Percentiles rank a stretch among this genome's conserved stretches.
Conservation (phyloP, 2,113 vertebrate genomes). For the Lepidothrix coronata region DNA sequence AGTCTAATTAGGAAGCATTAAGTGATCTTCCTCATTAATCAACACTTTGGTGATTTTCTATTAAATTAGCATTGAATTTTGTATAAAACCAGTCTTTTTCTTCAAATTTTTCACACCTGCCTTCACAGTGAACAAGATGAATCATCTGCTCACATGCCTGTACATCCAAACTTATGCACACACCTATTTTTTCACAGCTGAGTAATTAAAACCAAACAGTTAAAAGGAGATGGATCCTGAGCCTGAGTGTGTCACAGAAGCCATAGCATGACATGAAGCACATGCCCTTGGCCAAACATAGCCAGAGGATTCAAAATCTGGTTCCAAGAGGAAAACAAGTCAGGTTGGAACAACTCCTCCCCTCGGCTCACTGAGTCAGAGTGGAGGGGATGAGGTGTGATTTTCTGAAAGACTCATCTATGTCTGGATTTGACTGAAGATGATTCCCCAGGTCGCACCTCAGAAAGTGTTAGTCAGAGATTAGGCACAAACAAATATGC, state of each 20-base stretch:
- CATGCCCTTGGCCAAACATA: background rate
- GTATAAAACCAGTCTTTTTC: background rate
- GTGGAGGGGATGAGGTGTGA: background rate
- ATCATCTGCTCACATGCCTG: background rate
- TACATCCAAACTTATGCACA: background rate
- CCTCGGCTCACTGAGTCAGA: background rate
- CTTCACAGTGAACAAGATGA: background rate
- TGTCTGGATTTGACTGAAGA: background rate
- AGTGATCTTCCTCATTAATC: conserved; percentile 32
- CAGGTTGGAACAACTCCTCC: background rate
- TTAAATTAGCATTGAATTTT: conserved; percentile 24
- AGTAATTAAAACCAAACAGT: background rate
- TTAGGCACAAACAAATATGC: background rate
- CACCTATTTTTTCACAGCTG: background rate
- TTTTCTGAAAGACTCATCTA: background rate
- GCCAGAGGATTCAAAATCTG: background rate
- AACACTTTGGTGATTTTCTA: conserved; percentile 29
- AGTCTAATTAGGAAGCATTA: conserved; percentile 39
- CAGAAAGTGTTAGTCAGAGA: background rate
- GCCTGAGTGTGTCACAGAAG: background rate
- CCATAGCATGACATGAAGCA: background rate
- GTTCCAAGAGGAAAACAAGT: background rate
- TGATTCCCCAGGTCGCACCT: background rate
- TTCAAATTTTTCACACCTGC: background rate
- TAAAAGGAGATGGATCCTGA: background rate